Evolutionary conservation across 2,113 vertebrate species (phyloP), one percentile per base, ranked within the genome.

Genomic region (Caloenas nicobarica): DNA sequence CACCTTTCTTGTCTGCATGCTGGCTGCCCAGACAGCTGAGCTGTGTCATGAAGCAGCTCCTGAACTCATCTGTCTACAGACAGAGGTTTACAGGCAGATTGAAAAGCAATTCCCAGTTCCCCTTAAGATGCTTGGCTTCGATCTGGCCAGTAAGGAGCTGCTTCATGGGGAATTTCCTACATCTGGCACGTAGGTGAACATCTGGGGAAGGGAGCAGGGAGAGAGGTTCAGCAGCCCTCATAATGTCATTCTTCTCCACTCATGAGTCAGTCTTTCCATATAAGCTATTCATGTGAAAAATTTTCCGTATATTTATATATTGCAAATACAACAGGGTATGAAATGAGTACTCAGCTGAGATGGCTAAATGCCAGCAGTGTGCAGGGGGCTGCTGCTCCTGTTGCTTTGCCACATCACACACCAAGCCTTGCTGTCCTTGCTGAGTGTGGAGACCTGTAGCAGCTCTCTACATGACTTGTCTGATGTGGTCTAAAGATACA

Each of bases 251-350:
- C 42, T 85, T 87, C 57, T 76, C 56, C 11, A 9, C 34, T 85
- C 61, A 33, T 90, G 94, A 96, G 82, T 95, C 92, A 96, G 36
- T 90, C 54, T 90, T 91, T 90, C 95, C 92, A 83, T 50, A 76
- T 76, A 83, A 84, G 8, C 33, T 85, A 16, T 50, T 65, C 17
- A 19, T 73, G 62, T 57, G 87, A 54, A 89, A 77, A 17, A 12
- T 86, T 79, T 94, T 86, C 81, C 76, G 56, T 87, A 29, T 44
- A 79, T 96, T 85, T 69, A 62, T 69, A 16, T 82, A 12, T 62
- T 68, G 85, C 12, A 96, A 86, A 65, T 40, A 17, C 28, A 81
- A 16, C 21, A 42, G 70, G n/a, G 9, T 58, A 64, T 76, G 66
- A 79, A 82, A 10, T 6, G 22, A 80, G 31, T 15, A 3, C 73